These are phyloP conservation scores for Lasioglossum lativentre DNA, from an alignment of 2,888 invertebrate species.

Conservation along the genomic window DNA sequence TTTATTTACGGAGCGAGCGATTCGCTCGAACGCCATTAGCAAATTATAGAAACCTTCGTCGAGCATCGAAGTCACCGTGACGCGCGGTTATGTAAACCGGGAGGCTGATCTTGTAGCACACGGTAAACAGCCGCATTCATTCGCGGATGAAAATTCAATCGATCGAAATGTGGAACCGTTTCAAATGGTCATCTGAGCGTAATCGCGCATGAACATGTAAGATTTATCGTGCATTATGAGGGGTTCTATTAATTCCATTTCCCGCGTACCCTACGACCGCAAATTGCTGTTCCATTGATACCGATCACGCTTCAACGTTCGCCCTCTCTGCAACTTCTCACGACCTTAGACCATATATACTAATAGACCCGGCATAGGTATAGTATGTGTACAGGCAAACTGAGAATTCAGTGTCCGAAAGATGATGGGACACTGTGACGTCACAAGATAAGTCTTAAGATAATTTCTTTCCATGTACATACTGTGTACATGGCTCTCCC, in stretches of 20 bases:
- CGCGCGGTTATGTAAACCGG: constrained; percentile 37
- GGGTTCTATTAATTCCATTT: constrained; percentile 31
- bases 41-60: constrained; percentile 12
- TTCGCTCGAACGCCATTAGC: not conserved
- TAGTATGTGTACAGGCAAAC: no score
- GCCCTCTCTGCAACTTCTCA: constrained; percentile 3
- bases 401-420: no score
- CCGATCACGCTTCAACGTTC: not conserved
- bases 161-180: constrained; percentile 29
- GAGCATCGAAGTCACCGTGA: constrained; percentile 17
- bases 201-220: constrained; percentile 44
- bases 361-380: no score
- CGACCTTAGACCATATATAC: no score
- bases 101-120: constrained; percentile 13
- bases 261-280: constrained; percentile 8
- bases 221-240: constrained; percentile 36
- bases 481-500: no score
- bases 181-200: constrained; percentile 23
- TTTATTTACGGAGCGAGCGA: not conserved
- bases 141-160: constrained; percentile 38
- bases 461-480: no score
- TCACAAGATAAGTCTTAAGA: no score
- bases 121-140: constrained; percentile 33
- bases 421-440: no score
- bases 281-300: constrained; percentile 22